A percentile compares a stretch with the other conserved stretches of the same genome.
Conservation (phyloP, 2,113 vertebrate genomes). For the Phalacrocorax brasilianus region DNA sequence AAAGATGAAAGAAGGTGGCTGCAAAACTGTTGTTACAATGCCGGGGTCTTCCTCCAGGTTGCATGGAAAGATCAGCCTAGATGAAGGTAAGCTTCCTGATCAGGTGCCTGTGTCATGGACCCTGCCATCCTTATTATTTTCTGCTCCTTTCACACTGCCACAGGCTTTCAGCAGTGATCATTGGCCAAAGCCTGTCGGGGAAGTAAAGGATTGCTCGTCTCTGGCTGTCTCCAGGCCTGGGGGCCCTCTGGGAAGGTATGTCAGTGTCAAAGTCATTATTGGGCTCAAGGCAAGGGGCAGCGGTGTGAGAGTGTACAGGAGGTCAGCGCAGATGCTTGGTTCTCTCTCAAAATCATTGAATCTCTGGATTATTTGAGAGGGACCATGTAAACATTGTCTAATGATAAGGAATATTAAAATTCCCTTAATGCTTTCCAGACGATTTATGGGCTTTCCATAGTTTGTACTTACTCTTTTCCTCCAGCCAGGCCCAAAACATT, state of each 20-base stretch:
- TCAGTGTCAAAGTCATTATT: background rate
- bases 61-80: background rate
- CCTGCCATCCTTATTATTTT: background rate
- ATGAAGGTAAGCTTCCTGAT: background rate
- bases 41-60: background rate
- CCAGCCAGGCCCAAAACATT: background rate
- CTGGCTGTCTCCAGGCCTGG: background rate
- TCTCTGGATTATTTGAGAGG: background rate
- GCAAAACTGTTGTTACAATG: background rate
- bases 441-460: background rate
- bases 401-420: background rate
- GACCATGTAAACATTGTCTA: background rate
- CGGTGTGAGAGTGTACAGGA: background rate
- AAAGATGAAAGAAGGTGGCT: background rate
- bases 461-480: background rate
- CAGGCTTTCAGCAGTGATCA: background rate
- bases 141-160: slow-evolving; percentile 34
- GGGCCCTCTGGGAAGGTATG: background rate
- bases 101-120: background rate
- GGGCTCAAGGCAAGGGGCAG: background rate
- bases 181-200: background rate
- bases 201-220: background rate
- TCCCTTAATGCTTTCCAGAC: background rate
- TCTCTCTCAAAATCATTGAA: background rate
- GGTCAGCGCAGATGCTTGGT: background rate